Base-by-base conservation (phyloP, 2,797 vertebrate species). In the Sebastes diaconus region DNA sequence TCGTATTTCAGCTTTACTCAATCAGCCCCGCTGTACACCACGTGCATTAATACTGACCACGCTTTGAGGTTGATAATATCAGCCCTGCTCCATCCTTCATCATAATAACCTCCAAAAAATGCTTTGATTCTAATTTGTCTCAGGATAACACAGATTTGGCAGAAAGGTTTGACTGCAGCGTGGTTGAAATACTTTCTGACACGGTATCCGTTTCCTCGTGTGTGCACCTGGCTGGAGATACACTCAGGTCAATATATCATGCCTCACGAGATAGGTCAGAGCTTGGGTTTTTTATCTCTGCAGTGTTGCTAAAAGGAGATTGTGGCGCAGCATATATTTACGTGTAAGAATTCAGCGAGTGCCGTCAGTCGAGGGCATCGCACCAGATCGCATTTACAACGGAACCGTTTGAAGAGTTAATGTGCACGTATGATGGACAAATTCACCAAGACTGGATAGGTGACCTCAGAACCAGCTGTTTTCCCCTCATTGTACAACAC, bases 391-490 rank as follows among this genome's bases (percentile, higher is more conserved):
- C 77, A 22, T 68, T 60, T 58, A 59, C 77, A 84, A 79, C 81
- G 39, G 73, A 80, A 50, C n/a, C 9, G 16, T 77, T 88, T 77
- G 34, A 69, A 71, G 72, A 67, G 87, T 74, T 77, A 90, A 90
- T 84, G 71, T 61, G 71, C 18, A 11, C 60, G 75, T 71, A 22
- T 68, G 68, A 85, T 64, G 68, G 68, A 76, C 77, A 85, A 20
- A 90, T 84, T 75, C 29, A 46, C 70, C 24, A 27, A 80, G 84
- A 88, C 84, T 81, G 79, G 75, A 77, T 90, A 91, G 87, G 89
- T 94, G 91, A 93, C 91, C 91, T 87, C 80, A 65, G 57, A 89
- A 86, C 83, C 92, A 91, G 87, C 84, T 93, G 91, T 89, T 89
- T 87, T 68, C 63, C 36, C 52, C 66, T 85, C 84, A 74, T 88